Percentiles rank a stretch among this genome's conserved stretches.
These are phyloP conservation scores for Sciaenops ocellatus DNA, from an alignment of 2,797 vertebrate genomes.

Conservation along the genomic window DNA sequence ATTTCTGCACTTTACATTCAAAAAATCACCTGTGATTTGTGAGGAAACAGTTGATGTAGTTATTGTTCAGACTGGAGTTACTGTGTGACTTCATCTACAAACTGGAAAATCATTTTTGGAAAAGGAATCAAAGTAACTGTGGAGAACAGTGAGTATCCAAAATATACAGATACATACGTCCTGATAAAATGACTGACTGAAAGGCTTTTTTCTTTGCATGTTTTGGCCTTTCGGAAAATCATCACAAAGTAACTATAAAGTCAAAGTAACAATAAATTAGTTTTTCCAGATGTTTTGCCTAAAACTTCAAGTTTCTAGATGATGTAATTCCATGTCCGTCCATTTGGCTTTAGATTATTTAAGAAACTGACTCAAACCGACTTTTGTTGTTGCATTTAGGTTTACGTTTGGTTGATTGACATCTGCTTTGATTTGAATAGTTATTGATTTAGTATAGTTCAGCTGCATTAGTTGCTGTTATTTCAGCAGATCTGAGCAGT, in stretches of 20 bases:
- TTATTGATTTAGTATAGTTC: neutral
- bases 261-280: no score
- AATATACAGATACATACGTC: neutral
- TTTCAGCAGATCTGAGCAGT: neutral
- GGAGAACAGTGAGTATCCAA: conserved; percentile 44
- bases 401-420: no score
- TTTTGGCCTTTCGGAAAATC: no score
- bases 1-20: neutral
- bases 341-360: no score
- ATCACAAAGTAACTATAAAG: no score
- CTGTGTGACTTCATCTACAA: conserved; percentile 68
- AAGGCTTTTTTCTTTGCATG: no score
- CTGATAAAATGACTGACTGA: no score
- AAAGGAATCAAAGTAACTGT: conserved; percentile 58
- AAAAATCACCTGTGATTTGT: neutral
- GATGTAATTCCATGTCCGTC: no score
- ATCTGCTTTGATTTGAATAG: neutral
- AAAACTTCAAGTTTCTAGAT: no score
- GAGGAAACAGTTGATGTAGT: neutral
- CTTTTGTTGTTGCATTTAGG: no score
- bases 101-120: conserved; percentile 61
- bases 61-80: conserved; percentile 19
- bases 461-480: neutral
- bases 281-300: no score
- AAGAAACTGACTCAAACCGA: neutral